Base-by-base conservation (phyloP, 2,888 invertebrate species). In the Pristionchus entomophagus region DNA sequence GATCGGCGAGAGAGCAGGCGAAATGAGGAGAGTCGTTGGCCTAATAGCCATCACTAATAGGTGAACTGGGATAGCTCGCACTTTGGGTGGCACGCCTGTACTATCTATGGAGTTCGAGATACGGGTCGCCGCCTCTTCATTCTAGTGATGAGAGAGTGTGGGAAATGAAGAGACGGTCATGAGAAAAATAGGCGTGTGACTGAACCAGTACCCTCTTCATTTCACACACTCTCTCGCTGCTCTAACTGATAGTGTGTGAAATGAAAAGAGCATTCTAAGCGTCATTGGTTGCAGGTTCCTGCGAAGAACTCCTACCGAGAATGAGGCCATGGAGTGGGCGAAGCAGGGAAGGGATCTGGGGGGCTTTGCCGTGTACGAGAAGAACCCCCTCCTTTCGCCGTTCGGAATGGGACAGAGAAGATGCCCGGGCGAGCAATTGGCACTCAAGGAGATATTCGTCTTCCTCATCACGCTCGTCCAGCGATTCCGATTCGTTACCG, bases 381-480 rank as follows among this genome's bases (percentile, higher is more conserved):
- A 35, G 56, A 12, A 83, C 29, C 41, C 59, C 8, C 32, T 12
- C 32, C 86, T 89, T 77, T 81, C 82, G 22, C 90, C 90, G 22
- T 89, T 90, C 73, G 90, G 90, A 32, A 45, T 88, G 69, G 90
- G 90, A 51, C 85, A 86, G n/a, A 77, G 90, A 51, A 59, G 83
- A 32, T 90, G 90, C 82, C 87, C 90, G 19, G 92, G 92, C 38
- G 91, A 91, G 78, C 84, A 87, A 62, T 83, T 92, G 51, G 92
- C 92, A 26, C 77, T 88, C 41, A 88, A 88, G 56, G 92, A 92
- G 69, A 86, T 92, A 22, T 91, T 86, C 88, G 81, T 92, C 45
- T 88, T 92, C 73, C 87, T 92, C 62, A 88, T 88, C 19, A 86
- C 88, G 22, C 86, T 92, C 32, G 35, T 91, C 22, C 91, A 91